phyloP scores from a whole-genome alignment of 2,113 vertebrate genomes.

The Phalacrocorax carbo region DNA sequence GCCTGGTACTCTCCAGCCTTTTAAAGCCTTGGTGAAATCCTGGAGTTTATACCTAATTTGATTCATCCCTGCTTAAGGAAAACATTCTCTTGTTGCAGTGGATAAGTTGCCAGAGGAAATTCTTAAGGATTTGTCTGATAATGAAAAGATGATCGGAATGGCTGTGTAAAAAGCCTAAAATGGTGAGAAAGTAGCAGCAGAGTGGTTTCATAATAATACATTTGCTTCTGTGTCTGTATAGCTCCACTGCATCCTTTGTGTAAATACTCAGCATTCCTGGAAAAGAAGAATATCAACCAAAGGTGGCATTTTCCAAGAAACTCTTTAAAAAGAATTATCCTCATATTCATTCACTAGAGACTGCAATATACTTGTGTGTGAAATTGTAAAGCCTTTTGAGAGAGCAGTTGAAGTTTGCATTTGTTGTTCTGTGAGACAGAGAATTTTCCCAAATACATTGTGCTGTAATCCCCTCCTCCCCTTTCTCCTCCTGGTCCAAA shows the following conservation, averaged over 20 bases:
- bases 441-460: not conserved
- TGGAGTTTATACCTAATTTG: conserved; percentile 23
- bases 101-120: conserved; percentile 48
- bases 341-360: conserved; percentile 4
- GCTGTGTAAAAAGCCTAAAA: conserved; percentile 45
- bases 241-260: conserved; percentile 48
- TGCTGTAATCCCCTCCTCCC: not conserved
- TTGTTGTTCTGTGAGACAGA: not conserved
- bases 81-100: conserved; percentile 14
- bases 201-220: conserved; percentile 26
- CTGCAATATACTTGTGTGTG: not conserved
- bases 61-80: conserved; percentile 14
- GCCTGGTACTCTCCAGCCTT: not conserved
- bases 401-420: not conserved
- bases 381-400: conserved; percentile 13
- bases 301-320: conserved; percentile 40
- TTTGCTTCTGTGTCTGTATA: not conserved
- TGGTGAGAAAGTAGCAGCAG: conserved; percentile 37
- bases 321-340: conserved; percentile 18
- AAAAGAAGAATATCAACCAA: conserved; percentile 33
- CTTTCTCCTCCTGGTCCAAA: not conserved
- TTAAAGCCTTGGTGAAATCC: not conserved
- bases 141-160: conserved; percentile 55
- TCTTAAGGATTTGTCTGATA: conserved; percentile 63
- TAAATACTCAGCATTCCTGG: conserved; percentile 47